Percentiles rank a stretch among this genome's conserved stretches.
Evolutionary conservation across 2,113 vertebrate species (phyloP).

Genomic region (Candoia aspera): DNA sequence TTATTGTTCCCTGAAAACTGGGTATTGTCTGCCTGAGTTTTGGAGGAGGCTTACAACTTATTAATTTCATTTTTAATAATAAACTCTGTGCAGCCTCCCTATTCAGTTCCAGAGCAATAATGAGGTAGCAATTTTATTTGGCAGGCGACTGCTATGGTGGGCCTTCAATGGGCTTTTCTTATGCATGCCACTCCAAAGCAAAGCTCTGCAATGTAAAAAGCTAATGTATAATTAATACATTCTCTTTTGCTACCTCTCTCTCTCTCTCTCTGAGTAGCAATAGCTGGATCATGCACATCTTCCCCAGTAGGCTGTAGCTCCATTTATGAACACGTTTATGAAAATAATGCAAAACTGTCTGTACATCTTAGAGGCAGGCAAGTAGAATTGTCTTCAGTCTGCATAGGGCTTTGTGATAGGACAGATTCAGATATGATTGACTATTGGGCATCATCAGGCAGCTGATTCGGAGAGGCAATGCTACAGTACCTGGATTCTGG

Average conservation of each 20-base stretch:
- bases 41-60: slow-evolving; percentile 25
- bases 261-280: slow-evolving; percentile 1
- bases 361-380: neutral
- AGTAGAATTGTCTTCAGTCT: neutral
- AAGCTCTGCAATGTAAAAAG: neutral
- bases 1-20: slow-evolving; percentile 27
- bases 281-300: neutral
- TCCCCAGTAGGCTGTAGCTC: neutral
- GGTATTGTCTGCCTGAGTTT: slow-evolving; percentile 14
- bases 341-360: neutral
- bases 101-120: slow-evolving; percentile 15
- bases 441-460: neutral
- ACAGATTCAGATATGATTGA: neutral
- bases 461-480: neutral
- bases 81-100: slow-evolving; percentile 9
- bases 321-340: neutral
- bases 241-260: neutral
- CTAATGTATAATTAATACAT: slow-evolving; percentile 5
- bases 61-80: slow-evolving; percentile 39
- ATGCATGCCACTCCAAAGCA: neutral
- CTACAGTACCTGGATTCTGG: neutral
- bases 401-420: neutral
- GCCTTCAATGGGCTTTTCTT: slow-evolving; percentile 2
- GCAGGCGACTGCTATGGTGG: neutral
- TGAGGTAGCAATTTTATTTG: slow-evolving; percentile 16